phyloP scores from a whole-genome alignment of 2,888 invertebrate species.

The Zeuzera pyrina region DNA sequence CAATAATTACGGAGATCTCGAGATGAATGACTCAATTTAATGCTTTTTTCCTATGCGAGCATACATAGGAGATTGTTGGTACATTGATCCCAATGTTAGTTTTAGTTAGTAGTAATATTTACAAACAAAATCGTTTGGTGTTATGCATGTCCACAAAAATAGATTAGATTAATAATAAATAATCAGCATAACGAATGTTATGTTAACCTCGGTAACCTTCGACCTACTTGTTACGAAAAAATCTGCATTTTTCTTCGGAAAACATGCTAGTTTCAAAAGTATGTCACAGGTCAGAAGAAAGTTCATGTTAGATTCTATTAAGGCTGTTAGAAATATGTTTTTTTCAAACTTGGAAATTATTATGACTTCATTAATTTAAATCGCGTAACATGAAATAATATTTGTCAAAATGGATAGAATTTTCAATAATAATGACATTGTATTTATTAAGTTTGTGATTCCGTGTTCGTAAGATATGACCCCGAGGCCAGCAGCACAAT shows the following conservation, averaged over 20 bases:
- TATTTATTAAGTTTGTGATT: no score
- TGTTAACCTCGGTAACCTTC: slow-evolving; percentile 33
- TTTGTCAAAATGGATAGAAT: background rate
- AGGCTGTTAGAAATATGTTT: slow-evolving; percentile 12
- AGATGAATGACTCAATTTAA: no score
- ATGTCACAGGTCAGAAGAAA: slow-evolving; percentile 66
- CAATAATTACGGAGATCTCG: no score
- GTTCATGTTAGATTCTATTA: slow-evolving; percentile 33
- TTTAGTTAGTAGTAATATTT: no score
- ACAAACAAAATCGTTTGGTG: no score
- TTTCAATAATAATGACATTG: background rate
- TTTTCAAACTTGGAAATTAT: background rate
- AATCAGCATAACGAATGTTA: slow-evolving; percentile 10
- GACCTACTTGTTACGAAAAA: slow-evolving; percentile 32
- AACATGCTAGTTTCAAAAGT: slow-evolving; percentile 43
- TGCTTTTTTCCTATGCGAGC: no score
- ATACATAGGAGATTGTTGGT: no score
- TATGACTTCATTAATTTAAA: background rate
- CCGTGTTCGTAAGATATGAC: no score
- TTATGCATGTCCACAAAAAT: no score
- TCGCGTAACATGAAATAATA: slow-evolving; percentile 1
- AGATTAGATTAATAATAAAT: slow-evolving; percentile 10
- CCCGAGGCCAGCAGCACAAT: no score
- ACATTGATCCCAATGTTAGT: no score
- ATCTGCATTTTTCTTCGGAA: slow-evolving; percentile 48